Conservation (phyloP, 2,113 vertebrate genomes). For the Cyrtonyx montezumae region DNA sequence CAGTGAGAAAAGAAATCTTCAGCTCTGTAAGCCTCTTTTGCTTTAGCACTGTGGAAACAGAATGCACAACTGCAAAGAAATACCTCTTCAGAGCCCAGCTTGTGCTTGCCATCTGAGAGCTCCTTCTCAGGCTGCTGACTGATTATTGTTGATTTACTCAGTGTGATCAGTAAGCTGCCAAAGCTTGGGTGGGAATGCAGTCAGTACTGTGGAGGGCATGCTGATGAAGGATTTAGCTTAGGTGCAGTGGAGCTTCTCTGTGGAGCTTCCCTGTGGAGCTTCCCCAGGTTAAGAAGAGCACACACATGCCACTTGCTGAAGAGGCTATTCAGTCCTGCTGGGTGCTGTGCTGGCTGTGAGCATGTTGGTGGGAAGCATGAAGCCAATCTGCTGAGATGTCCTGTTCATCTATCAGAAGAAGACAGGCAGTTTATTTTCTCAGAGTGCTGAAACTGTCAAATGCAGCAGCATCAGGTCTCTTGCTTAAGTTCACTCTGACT, state of each 20-base stretch:
- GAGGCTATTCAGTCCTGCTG: neutral
- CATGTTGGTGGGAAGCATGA: neutral
- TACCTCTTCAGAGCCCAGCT: neutral
- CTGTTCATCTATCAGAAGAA: neutral
- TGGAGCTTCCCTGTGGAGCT: fast-evolving
- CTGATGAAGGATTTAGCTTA: neutral
- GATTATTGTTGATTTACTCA: neutral
- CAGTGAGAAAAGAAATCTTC: neutral
- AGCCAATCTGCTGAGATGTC: neutral
- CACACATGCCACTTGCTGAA: neutral
- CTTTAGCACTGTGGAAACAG: neutral
- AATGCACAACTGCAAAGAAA: neutral
- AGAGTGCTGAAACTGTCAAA: neutral
- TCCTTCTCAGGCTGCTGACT: neutral
- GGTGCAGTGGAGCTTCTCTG: fast-evolving
- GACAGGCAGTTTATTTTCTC: neutral
- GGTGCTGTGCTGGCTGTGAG: fast-evolving
- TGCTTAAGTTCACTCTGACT: neutral
- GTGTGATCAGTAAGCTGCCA: neutral
- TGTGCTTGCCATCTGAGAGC: neutral
- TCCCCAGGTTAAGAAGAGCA: fast-evolving
- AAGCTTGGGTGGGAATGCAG: neutral
- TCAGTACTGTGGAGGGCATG: neutral
- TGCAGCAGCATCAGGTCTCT: neutral
- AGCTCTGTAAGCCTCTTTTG: neutral